Evolutionary conservation across 2,797 vertebrate species (phyloP), one percentile per base, ranked within the genome.

Genomic region (Petrocephalus sullivani): DNA sequence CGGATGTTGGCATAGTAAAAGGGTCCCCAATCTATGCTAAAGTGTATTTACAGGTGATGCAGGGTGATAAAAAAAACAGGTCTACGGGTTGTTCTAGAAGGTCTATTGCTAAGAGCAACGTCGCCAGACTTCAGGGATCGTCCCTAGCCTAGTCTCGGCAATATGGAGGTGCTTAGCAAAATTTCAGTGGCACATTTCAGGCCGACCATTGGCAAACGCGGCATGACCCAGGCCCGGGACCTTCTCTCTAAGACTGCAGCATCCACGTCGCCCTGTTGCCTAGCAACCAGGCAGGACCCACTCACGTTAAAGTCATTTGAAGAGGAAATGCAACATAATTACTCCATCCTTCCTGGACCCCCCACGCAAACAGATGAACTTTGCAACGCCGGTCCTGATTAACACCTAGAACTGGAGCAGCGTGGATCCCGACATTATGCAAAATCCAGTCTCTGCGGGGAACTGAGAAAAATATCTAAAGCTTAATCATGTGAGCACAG

Each of bases 281-380:
- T 92, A 91, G 92, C 92, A 92, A 92, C 91, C 88, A 85, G 88
- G 71, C 87, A 90, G 89, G 89, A 89, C 86, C 64, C 57, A 41
- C 53, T 88, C 61, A 87, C 87, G 89, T 90, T 90, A 91, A 87
- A 91, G 90, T 89, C 89, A 87, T 90, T 90, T 89, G 60, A 89
- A 90, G 85, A 91, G 87, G 56, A 67, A 89, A 87, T 88, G 89
- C 90, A 87, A 86, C 89, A 89, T 85, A 89, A 89, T 88, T 87
- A 86, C 85, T 84, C 49, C 84, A 89, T 85, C 87, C 37, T 87
- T 89, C 37, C 51, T 88, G 83, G 81, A 88, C 75, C 75, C 89
- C 83, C 41, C 41, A 37, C 84, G 28, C 56, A 58, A 54, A 61
- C 37, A 37, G 51, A 53, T 5, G 3, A 23, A 49, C 85, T 64